These are phyloP conservation scores for Spinus olivaceus DNA, from an alignment of 2,797 vertebrate genomes.

Conservation along the genomic window DNA sequence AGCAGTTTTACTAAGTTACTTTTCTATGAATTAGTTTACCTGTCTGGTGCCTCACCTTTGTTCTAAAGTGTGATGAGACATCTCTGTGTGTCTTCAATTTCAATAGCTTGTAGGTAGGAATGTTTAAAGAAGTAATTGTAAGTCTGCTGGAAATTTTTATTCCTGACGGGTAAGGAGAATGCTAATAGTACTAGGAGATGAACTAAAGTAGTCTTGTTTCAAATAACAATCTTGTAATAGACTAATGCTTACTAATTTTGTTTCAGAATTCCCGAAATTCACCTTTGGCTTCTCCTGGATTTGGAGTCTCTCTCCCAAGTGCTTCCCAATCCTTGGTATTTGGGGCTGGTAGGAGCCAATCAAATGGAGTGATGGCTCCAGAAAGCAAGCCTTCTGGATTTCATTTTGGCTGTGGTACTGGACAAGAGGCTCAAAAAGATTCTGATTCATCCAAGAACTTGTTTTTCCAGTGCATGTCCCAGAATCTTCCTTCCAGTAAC, in stretches of 20 bases:
- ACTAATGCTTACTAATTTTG: constrained; percentile 11
- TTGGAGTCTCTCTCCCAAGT: constrained; percentile 81
- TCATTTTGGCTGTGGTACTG: constrained; percentile 79
- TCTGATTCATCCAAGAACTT: constrained; percentile 88
- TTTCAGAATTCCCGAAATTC: constrained; percentile 85
- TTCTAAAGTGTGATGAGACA: neutral
- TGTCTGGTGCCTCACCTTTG: neutral
- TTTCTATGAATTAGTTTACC: neutral
- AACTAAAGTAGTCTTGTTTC: neutral
- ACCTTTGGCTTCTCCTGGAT: constrained; percentile 75
- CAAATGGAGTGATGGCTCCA: constrained; percentile 85
- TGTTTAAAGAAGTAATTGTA: neutral
- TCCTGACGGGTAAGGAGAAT: neutral
- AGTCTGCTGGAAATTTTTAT: neutral
- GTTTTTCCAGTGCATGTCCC: constrained; percentile 98
- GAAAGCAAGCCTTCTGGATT: constrained; percentile 88
- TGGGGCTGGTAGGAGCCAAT: constrained; percentile 73
- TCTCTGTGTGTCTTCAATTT: neutral
- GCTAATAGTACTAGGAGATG: neutral
- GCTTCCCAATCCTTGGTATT: constrained; percentile 77
- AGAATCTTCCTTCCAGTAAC: constrained; percentile 87
- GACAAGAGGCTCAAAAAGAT: constrained; percentile 82
- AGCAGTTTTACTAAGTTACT: neutral
- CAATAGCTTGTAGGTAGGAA: neutral
- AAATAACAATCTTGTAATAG: neutral